Conservation (phyloP, 2,888 invertebrate species). For the Hedya salicella region DNA sequence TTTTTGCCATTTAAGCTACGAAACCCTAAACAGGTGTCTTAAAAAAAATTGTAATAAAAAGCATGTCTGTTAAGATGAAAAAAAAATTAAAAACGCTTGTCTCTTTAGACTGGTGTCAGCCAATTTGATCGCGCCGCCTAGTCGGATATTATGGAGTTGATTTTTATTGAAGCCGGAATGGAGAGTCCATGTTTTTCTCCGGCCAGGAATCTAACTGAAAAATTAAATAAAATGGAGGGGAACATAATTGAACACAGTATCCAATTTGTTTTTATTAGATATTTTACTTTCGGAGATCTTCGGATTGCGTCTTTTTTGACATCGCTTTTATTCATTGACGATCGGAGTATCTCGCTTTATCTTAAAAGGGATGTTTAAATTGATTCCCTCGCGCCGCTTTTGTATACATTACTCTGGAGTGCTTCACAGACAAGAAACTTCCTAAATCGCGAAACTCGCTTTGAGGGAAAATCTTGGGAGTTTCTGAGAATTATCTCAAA, state of each 20-base stretch:
- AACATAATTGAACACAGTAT: constrained; percentile 42
- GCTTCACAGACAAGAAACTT: too few species aligned
- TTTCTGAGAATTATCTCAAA: too few species aligned
- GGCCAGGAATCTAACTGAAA: constrained; percentile 38
- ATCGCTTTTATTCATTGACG: constrained; percentile 7
- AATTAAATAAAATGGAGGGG: constrained; percentile 42
- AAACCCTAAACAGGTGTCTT: too few species aligned
- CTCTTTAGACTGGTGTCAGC: constrained; percentile 46
- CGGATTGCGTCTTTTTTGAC: constrained; percentile 35
- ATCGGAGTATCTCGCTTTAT: constrained; percentile 13
- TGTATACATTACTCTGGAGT: not conserved
- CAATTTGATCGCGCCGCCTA: constrained; percentile 60
- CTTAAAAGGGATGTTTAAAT: not conserved
- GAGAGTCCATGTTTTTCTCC: constrained; percentile 57
- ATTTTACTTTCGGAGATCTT: constrained; percentile 38
- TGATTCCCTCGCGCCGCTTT: not conserved
- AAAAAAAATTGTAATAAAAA: too few species aligned
- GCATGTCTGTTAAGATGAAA: too few species aligned
- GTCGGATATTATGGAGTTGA: constrained; percentile 64
- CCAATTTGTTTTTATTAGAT: constrained; percentile 43
- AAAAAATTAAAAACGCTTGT: constrained; percentile 28
- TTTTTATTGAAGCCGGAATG: constrained; percentile 67
- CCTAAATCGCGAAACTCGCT: too few species aligned
- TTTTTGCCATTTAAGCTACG: too few species aligned
- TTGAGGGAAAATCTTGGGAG: too few species aligned